phyloP scores from a whole-genome alignment of 2,113 vertebrate species.

The Casuarius casuarius region DNA sequence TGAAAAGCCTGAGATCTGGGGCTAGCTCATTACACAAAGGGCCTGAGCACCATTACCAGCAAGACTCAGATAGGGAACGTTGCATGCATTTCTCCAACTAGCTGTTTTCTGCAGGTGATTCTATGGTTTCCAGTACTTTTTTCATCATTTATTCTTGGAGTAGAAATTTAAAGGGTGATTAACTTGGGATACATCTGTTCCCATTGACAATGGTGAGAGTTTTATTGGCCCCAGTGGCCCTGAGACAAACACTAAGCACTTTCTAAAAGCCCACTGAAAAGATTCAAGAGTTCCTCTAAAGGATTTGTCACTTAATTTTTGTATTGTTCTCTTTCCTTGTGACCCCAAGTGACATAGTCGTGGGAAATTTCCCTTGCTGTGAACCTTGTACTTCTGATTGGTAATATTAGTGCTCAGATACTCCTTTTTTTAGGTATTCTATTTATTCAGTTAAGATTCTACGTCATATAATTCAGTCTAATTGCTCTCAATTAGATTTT shows the following conservation, averaged over 20 bases:
- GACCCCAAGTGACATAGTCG: background rate
- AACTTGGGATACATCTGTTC: background rate
- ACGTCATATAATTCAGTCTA: background rate
- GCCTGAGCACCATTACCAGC: background rate
- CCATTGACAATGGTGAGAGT: background rate
- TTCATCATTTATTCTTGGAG: background rate
- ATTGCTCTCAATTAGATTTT: background rate
- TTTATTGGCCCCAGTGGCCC: background rate
- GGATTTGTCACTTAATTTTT: background rate
- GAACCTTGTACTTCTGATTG: background rate
- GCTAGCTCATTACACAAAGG: background rate
- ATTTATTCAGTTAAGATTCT: background rate
- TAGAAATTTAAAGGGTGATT: background rate
- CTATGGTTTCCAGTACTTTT: background rate
- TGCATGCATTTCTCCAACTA: background rate
- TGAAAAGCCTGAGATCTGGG: background rate
- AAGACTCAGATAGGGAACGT: background rate
- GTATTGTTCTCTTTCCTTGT: background rate
- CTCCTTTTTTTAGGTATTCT: background rate
- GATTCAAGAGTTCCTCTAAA: too few species aligned
- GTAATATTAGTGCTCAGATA: background rate
- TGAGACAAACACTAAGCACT: background rate
- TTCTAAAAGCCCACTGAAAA: background rate
- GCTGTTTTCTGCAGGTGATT: background rate
- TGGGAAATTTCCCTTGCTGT: background rate